These are phyloP conservation scores for Philaethria dido DNA, from an alignment of 2,888 invertebrate species.

Conservation along the genomic window DNA sequence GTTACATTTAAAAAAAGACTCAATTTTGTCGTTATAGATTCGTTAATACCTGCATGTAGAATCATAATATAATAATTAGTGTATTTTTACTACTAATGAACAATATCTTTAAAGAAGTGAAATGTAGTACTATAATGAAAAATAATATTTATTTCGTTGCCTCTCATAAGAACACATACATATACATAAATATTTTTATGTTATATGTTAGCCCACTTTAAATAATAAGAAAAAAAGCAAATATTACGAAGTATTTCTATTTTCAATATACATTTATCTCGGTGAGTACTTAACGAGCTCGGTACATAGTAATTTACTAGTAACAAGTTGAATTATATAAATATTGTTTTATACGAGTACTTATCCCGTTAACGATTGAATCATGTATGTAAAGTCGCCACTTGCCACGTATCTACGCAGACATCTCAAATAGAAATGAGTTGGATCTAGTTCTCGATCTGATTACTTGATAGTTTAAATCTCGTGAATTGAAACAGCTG, in stretches of 20 bases:
- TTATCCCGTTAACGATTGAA: slow-evolving; percentile 11
- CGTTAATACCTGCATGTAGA: no score
- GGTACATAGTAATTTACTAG: not conserved
- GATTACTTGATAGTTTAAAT: slow-evolving; percentile 29
- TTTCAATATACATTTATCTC: slow-evolving; percentile 2
- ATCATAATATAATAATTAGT: no score
- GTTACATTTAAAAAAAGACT: no score
- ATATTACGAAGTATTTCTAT: not conserved
- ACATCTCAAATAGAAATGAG: slow-evolving; percentile 28
- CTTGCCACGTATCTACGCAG: slow-evolving; percentile 14
- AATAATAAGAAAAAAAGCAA: no score
- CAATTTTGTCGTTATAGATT: no score
- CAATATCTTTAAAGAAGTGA: no score
- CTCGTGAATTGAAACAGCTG: slow-evolving; percentile 24
- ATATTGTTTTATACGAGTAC: slow-evolving; percentile 9
- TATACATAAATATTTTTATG: no score
- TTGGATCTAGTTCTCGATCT: slow-evolving; percentile 25
- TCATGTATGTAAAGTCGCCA: slow-evolving; percentile 16
- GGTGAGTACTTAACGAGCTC: not conserved
- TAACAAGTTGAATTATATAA: not conserved
- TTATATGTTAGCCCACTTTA: no score
- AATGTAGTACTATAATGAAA: no score
- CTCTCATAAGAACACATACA: no score
- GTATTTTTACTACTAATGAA: no score
- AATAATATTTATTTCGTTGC: no score